Evolutionary conservation across 2,113 vertebrate species (phyloP).

Genomic region (Pterocles burchelli): DNA sequence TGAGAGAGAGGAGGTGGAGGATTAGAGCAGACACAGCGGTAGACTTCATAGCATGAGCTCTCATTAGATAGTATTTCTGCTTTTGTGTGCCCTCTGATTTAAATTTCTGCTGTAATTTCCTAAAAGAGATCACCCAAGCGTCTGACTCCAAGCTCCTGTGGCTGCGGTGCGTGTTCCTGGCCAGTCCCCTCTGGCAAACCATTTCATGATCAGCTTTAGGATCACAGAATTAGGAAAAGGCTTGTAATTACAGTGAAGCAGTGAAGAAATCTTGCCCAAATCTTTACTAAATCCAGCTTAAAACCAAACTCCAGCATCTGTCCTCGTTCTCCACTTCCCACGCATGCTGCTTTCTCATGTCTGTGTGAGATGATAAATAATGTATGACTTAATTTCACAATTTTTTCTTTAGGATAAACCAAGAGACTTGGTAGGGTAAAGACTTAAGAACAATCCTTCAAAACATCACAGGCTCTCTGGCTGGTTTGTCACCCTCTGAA

Average conservation of each 20-base stretch:
- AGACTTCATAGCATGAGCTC: neutral
- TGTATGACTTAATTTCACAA: neutral
- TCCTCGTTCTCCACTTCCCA: neutral
- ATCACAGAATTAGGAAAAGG: neutral
- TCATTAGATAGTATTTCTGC: neutral
- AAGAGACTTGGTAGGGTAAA: neutral
- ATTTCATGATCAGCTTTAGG: neutral
- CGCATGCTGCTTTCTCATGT: neutral
- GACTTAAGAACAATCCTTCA: neutral
- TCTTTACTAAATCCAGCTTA: neutral
- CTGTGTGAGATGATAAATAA: neutral
- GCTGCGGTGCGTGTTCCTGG: neutral
- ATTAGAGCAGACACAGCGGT: neutral
- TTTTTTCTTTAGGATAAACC: neutral
- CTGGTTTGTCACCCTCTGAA: neutral
- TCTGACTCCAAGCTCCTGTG: neutral
- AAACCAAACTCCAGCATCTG: neutral
- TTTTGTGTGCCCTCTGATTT: neutral
- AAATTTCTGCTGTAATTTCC: neutral
- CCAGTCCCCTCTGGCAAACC: neutral
- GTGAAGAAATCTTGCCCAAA: neutral
- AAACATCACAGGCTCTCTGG: neutral
- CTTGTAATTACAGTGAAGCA: neutral
- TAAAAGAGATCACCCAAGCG: neutral
- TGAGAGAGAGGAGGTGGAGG: neutral